Percentiles rank a stretch among this genome's conserved stretches.
Conservation (phyloP, 2,888 invertebrate species). For the Dicyrtoma fusca region DNA sequence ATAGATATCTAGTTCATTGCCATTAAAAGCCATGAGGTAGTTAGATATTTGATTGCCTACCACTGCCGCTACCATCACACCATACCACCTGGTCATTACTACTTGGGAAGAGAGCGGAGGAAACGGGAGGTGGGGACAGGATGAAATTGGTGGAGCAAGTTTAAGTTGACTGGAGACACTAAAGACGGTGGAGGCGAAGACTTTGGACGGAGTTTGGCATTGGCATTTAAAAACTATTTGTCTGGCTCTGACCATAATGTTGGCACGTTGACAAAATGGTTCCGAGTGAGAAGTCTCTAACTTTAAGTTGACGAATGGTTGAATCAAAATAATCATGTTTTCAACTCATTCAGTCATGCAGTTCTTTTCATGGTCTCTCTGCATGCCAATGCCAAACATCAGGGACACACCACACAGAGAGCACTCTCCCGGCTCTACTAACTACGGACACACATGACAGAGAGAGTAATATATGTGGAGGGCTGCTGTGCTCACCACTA, state of each 20-base stretch:
- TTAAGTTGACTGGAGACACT: neutral
- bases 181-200: neutral
- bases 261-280: conserved; percentile 22
- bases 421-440: neutral
- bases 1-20: neutral
- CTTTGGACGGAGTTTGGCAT: conserved; percentile 14
- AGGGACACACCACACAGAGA: neutral
- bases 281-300: neutral
- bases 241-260: neutral
- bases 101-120: neutral
- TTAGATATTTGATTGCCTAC: too few species aligned
- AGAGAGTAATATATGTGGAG: too few species aligned
- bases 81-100: too few species aligned
- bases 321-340: conserved; percentile 6
- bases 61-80: too few species aligned
- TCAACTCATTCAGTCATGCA: neutral
- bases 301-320: neutral
- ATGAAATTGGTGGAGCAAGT: neutral
- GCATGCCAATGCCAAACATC: neutral
- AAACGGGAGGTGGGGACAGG: neutral
- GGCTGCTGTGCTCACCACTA: too few species aligned
- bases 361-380: too few species aligned
- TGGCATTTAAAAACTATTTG: conserved; percentile 28
- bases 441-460: too few species aligned
- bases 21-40: conserved; percentile 10